Percentiles rank a stretch among this genome's conserved stretches.
Evolutionary conservation across 2,797 vertebrate species (phyloP).

Genomic region (Lacerta viridis): DNA sequence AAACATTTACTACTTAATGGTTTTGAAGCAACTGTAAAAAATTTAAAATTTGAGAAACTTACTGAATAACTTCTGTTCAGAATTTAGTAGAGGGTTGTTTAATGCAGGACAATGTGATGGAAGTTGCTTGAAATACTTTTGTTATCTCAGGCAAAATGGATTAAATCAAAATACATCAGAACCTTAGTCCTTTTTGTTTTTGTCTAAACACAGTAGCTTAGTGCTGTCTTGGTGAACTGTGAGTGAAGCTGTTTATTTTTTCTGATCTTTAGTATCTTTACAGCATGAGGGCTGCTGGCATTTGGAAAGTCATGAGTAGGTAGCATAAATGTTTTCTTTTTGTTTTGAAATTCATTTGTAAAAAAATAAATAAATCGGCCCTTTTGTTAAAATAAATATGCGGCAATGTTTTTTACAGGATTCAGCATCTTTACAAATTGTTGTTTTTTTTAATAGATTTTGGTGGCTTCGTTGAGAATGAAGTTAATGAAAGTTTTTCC

Average conservation of each 20-base stretch:
- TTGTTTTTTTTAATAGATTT: conserved; percentile 16
- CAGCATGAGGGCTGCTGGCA: conserved; percentile 89
- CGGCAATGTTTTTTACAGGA: conserved; percentile 90
- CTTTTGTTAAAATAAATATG: conserved; percentile 87
- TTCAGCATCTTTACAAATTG: conserved; percentile 69
- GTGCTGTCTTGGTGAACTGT: conserved; percentile 90
- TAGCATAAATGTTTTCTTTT: conserved; percentile 84
- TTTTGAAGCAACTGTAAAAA: conserved; percentile 90
- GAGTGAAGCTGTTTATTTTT: conserved; percentile 87
- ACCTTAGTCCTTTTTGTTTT: conserved; percentile 90
- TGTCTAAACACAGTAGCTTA: conserved; percentile 90
- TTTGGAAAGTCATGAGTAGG: conserved; percentile 84
- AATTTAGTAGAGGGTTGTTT: conserved; percentile 86
- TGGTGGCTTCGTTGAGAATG: conserved; percentile 2
- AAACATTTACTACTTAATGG: conserved; percentile 96
- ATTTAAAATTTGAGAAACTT: conserved; percentile 90
- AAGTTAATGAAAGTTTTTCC: conserved; percentile 6
- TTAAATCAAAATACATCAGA: conserved; percentile 91
- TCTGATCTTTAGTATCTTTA: conserved; percentile 84
- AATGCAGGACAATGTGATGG: conserved; percentile 88
- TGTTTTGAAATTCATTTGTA: conserved; percentile 90
- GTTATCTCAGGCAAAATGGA: conserved; percentile 93
- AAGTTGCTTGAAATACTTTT: conserved; percentile 92
- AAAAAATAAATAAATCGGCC: conserved; percentile 82
- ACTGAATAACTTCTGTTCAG: conserved; percentile 86